Percentiles rank a stretch among this genome's conserved stretches.
Evolutionary conservation across 2,888 invertebrate species (phyloP).

Genomic region (Lydus trimaculatus): DNA sequence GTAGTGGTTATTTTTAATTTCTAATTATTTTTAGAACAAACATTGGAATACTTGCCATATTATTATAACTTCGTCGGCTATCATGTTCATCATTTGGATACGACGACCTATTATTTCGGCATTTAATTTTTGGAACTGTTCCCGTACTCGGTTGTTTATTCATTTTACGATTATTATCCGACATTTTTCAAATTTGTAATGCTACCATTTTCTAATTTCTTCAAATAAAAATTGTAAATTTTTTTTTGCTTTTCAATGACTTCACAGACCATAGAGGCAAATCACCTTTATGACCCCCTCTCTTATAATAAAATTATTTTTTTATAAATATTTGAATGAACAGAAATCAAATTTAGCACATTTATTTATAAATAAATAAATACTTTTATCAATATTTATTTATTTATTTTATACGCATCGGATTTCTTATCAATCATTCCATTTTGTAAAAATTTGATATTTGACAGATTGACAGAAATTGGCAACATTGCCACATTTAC

Average conservation of each 20-base stretch:
- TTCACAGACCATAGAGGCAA: no score
- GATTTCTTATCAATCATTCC: not conserved
- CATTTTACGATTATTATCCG: constrained; percentile 54
- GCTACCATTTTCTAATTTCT: no score
- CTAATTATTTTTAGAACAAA: not conserved
- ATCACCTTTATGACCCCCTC: not conserved
- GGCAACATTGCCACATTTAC: not conserved
- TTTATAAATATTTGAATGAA: not conserved
- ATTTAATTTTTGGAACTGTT: constrained; percentile 70
- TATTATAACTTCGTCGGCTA: constrained; percentile 49
- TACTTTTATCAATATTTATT: not conserved
- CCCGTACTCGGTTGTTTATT: constrained; percentile 64
- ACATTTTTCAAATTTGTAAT: constrained; percentile 44
- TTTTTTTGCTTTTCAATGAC: not conserved
- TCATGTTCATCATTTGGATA: constrained; percentile 42
- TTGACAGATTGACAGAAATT: not conserved
- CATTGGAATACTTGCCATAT: constrained; percentile 50
- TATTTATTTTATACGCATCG: not conserved
- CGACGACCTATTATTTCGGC: constrained; percentile 43
- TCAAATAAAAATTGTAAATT: not conserved
- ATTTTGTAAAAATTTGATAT: not conserved
- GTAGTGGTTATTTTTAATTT: constrained; percentile 1
- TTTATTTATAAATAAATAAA: not conserved
- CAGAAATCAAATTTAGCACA: not conserved
- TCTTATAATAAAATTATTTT: not conserved